Evolutionary conservation across 2,113 vertebrate genomes (phyloP), one percentile per base, ranked within the genome.

Genomic region (Agapornis roseicollis): DNA sequence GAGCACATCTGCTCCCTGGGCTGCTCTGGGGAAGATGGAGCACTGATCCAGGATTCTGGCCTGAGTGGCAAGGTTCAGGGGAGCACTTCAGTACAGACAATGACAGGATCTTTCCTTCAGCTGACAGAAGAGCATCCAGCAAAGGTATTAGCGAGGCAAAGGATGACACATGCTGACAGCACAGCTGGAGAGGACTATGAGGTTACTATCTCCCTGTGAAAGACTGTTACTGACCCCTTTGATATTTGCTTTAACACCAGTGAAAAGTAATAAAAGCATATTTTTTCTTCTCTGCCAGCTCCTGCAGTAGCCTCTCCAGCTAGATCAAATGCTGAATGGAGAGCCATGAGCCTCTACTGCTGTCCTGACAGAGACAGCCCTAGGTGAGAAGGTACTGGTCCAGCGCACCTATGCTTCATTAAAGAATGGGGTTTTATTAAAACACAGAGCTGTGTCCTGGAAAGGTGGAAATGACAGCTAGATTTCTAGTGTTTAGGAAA

Each of bases 41-140:
- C 55, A 22, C 69, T 68, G 61, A 95, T 86, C 33, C 47, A 64
- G 27, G 69, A 66, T 37, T 20, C 61, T 7, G 4, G 46, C 17
- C 33, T 33, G 22, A 88, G 77, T 0, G 0, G 37, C 41, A 33
- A 42, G 85, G 33, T 39, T 93, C 88, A 91, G 58, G 68, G 71
- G 79, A 91, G 74, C 71, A 50, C 73, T 92, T 91, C 42, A 89
- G 80, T 25, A 29, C 10, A 2, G 39, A 92, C 0, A 8, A 76
- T 79, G 93, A 97, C 94, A 92, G 80, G 56, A 92, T 55, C 89
- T 92, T 89, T 95, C 65, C 71, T 81, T 44, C 65, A 94, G 65
- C 14, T 92, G 80, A 92, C 80, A 60, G 77, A 20, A 89, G 61
- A 79, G 77, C 56, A 87, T 72, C 86, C 61, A 95, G 89, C 66